Conservation (phyloP, 1,140 invertebrate species). For the Bombus haemorrhoidalis region DNA sequence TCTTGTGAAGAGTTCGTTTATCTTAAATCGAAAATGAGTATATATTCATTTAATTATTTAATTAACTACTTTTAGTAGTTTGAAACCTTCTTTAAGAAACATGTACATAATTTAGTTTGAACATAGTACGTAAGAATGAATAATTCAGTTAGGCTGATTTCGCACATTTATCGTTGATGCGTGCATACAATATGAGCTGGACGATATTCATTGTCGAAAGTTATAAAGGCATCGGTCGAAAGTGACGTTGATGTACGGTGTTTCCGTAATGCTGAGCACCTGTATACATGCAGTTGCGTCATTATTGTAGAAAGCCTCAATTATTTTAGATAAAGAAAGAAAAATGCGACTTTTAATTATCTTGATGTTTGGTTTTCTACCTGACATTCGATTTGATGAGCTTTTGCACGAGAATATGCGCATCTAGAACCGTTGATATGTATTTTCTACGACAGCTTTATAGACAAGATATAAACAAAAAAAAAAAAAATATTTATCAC, state of each 20-base stretch:
- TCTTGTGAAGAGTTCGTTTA: too few species aligned
- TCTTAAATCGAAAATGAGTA: too few species aligned
- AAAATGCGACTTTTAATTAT: slow-evolving; percentile 65
- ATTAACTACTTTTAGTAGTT: too few species aligned
- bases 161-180: background rate
- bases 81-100: too few species aligned
- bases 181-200: background rate
- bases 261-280: slow-evolving; percentile 34
- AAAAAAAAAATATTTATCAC: too few species aligned
- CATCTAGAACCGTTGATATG: background rate
- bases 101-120: background rate
- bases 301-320: slow-evolving; percentile 63
- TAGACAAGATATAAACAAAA: too few species aligned
- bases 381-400: background rate
- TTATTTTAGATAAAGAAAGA: slow-evolving; percentile 65
- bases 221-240: slow-evolving; percentile 7
- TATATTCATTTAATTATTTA: too few species aligned
- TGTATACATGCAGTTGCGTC: slow-evolving; percentile 66
- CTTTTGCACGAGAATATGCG: background rate
- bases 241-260: slow-evolving; percentile 27
- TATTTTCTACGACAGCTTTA: background rate
- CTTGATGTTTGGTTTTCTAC: slow-evolving; percentile 8
- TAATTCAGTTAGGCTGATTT: background rate
- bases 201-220: slow-evolving; percentile 10
- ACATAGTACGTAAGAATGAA: background rate